Conservation (phyloP, 2,888 invertebrate genomes). For the Laspeyria flexula region DNA sequence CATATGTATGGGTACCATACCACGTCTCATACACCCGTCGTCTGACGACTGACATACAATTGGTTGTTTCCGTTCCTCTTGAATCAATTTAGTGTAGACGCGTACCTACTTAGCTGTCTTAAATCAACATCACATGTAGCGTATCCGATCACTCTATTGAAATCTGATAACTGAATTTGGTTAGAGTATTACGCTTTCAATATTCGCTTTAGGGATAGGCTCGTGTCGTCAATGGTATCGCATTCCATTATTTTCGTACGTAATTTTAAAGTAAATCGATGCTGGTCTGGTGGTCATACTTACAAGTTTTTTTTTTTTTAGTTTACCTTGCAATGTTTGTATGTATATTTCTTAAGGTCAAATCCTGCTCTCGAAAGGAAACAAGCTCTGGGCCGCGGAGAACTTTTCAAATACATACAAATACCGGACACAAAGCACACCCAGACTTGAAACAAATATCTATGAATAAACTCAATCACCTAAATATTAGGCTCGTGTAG, state of each 20-base stretch:
- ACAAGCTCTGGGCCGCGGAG: no score
- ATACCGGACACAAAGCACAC: no score
- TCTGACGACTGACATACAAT: slow-evolving; percentile 66
- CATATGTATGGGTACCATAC: slow-evolving; percentile 26
- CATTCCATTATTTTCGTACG: neutral
- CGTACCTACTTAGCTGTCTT: slow-evolving; percentile 38
- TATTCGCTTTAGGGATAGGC: neutral
- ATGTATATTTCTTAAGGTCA: no score
- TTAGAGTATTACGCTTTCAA: neutral
- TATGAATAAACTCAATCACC: no score
- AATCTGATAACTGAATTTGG: slow-evolving; percentile 22
- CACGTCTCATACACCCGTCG: slow-evolving; percentile 33
- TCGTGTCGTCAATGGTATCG: neutral
- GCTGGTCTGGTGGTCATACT: no score
- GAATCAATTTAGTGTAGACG: slow-evolving; percentile 63
- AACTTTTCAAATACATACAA: no score
- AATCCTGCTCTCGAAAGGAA: no score
- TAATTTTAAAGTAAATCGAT: no score
- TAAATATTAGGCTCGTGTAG: no score
- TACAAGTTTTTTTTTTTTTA: no score
- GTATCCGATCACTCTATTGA: slow-evolving; percentile 22
- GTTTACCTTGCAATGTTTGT: no score
- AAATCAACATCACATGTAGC: slow-evolving; percentile 33
- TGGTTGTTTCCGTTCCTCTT: slow-evolving; percentile 75
- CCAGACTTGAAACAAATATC: no score